Conservation (phyloP, 2,113 vertebrate genomes). For the Rousettus leschenaultii region DNA sequence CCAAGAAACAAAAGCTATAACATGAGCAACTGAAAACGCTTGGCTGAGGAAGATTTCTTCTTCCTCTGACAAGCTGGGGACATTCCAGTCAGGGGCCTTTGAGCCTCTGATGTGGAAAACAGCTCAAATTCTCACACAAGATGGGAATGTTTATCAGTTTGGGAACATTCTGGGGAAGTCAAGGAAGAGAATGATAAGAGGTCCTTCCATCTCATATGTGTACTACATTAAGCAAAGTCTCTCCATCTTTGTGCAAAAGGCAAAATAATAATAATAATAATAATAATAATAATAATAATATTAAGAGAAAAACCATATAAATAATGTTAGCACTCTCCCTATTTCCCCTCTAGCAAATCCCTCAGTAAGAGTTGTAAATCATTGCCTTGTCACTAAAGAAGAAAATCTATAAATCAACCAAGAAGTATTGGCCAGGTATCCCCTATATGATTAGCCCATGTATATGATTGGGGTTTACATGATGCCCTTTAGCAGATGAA, state of each 20-base stretch:
- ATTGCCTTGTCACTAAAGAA: background rate
- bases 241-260: background rate
- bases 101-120: conserved; percentile 17
- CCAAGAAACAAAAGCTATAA: background rate
- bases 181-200: background rate
- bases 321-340: background rate
- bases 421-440: background rate
- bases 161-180: background rate
- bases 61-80: background rate
- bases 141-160: background rate
- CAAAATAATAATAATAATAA: background rate
- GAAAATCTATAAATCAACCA: background rate
- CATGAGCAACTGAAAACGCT: background rate
- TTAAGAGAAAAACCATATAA: background rate
- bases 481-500: background rate
- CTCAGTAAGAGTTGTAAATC: background rate
- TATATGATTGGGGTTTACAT: background rate
- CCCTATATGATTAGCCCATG: background rate
- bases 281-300: background rate
- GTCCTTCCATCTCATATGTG: background rate
- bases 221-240: background rate
- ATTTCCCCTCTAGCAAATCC: background rate
- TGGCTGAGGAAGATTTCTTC: background rate
- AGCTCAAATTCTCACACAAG: conserved; percentile 15
- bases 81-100: background rate